Evolutionary conservation across 2,113 vertebrate species (phyloP).

Genomic region (Eretmochelys imbricata): DNA sequence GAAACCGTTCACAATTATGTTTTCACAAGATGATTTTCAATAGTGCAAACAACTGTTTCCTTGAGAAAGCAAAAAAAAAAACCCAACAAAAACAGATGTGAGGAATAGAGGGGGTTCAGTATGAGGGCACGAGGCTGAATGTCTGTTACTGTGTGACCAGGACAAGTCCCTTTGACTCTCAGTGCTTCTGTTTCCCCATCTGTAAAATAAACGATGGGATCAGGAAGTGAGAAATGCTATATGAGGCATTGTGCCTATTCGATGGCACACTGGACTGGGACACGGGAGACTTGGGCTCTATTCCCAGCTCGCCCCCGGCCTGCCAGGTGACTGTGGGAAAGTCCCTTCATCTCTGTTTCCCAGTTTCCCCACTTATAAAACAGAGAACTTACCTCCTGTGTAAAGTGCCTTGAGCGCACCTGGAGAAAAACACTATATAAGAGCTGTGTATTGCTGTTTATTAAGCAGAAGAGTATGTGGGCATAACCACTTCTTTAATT

Average conservation of each 20-base stretch:
- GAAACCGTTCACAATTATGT: neutral
- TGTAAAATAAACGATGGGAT: neutral
- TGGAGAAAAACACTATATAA: neutral
- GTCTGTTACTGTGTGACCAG: neutral
- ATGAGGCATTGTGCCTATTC: neutral
- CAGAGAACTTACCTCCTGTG: neutral
- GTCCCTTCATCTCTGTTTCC: neutral
- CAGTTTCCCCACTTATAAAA: neutral
- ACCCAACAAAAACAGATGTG: neutral
- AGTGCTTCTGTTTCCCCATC: neutral
- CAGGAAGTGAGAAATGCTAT: neutral
- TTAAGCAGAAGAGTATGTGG: neutral
- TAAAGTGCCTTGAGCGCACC: neutral
- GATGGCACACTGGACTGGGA: neutral
- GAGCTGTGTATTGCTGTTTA: neutral
- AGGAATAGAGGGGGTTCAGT: neutral
- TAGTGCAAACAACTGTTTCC: neutral
- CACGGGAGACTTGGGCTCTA: neutral
- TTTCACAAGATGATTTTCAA: neutral
- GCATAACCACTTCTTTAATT: neutral
- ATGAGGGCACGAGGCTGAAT: neutral
- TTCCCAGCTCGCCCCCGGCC: neutral
- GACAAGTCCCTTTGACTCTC: neutral
- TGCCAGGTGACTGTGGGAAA: neutral
- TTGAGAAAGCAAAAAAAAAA: neutral